A percentile compares a stretch with the other conserved stretches of the same genome.
Conservation (phyloP, 2,888 invertebrate genomes). For the Blastobasis lacticolella region DNA sequence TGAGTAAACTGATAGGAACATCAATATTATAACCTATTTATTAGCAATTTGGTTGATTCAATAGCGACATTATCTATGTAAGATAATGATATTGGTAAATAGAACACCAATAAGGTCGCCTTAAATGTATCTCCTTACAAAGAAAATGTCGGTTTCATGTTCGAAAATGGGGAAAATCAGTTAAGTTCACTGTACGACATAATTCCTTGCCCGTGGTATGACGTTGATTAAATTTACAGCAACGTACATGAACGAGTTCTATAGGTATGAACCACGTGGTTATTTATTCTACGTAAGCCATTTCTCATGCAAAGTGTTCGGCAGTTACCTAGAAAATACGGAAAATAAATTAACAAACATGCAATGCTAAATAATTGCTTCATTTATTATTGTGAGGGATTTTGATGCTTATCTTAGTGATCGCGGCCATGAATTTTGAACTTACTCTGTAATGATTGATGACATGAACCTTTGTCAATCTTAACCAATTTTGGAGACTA, state of each 20-base stretch:
- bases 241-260: slow-evolving; percentile 61
- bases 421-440: not conserved
- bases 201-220: slow-evolving; percentile 11
- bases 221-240: slow-evolving; percentile 6
- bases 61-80: no score
- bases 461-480: not conserved
- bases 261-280: slow-evolving; percentile 44
- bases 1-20: slow-evolving; percentile 22
- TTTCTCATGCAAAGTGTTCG: slow-evolving; percentile 58
- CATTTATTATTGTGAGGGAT: not conserved
- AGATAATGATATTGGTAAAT: not conserved
- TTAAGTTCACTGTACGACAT: no score
- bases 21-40: slow-evolving; percentile 2
- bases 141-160: no score
- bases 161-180: no score
- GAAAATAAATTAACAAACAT: slow-evolving; percentile 18
- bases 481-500: not conserved
- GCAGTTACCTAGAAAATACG: slow-evolving; percentile 58
- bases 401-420: not conserved
- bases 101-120: not conserved
- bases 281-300: slow-evolving; percentile 58
- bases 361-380: slow-evolving; percentile 18
- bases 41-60: not conserved
- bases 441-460: slow-evolving; percentile 1
- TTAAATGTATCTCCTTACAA: no score